Base-by-base conservation (phyloP, 2,888 invertebrate species). In the Dynastes tityus region DNA sequence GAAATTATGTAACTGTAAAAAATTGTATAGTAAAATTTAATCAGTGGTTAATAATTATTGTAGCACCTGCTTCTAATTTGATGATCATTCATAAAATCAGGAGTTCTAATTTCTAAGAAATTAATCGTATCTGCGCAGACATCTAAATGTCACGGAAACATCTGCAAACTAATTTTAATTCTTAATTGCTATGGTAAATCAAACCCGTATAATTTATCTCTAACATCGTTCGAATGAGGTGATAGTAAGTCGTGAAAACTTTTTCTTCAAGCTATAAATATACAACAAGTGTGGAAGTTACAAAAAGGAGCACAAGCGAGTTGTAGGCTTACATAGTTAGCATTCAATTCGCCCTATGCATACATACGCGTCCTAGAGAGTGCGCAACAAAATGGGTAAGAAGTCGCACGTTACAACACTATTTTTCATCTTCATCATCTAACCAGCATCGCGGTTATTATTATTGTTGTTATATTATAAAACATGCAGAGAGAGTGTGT, bases 401-500 rank as follows among this genome's bases (percentile, higher is more conserved):
- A 61, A 27, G n/a, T 29, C 32, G 49, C 32, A 32, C 40, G 58
- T 58, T 71, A 55, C 22, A 55, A 29, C 73, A 61, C n/a, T 68
- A 68, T 49, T 49, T 55, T 58, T 22, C 58, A 73, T 58, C 73
- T 27, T 61, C 61, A 55, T 71, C 71, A n/a, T 53, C 70, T 13
- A 37, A 22, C 29, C 53, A 32, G 29, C 53, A 64, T 65, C 65
- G 16, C 40, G 40, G 37, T 58, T n/a, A 63, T 64, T 63, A 63
- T 75, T 22, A 75, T 65, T 45, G 45, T 45, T 45, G 45, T 45
- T 45, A 45, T 64, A 51, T 76, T 67, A 65, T 76, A 55, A 76
- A 64, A 40, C 63, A 82, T 79, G 78, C 77, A 80, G 84, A 84
- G 84, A 84, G 84, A 83, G 84, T 83, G 82, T 83, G 76, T 68